Evolutionary conservation across 2,888 invertebrate genomes (phyloP).

Genomic region (Luperina nickerlii): DNA sequence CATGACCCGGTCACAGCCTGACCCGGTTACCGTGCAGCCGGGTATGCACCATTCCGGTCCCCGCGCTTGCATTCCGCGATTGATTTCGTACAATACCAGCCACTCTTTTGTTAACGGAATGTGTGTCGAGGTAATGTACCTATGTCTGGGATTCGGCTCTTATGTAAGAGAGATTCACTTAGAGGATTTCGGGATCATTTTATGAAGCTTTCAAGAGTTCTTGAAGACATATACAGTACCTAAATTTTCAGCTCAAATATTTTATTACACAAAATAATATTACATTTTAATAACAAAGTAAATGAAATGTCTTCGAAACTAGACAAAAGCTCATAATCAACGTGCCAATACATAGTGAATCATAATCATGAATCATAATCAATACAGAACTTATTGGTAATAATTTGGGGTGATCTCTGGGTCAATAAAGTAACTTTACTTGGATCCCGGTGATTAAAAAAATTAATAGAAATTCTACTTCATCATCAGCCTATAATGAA

Average conservation of each 20-base stretch:
- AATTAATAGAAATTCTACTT: neutral
- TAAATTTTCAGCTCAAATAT: neutral
- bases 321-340: neutral
- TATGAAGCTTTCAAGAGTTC: conserved; percentile 19
- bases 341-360: neutral
- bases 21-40: conserved; percentile 78
- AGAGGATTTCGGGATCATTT: conserved; percentile 3
- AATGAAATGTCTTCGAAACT: neutral
- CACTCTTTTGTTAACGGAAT: conserved; percentile 59
- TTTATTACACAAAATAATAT: conserved; percentile 5
- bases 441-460: neutral
- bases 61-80: conserved; percentile 78
- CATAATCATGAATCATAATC: neutral
- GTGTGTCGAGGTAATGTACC: conserved; percentile 53
- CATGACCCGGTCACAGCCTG: conserved; percentile 84
- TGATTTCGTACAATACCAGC: conserved; percentile 75
- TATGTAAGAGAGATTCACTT: conserved; percentile 27
- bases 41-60: conserved; percentile 72
- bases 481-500: neutral
- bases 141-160: conserved; percentile 19
- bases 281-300: conserved; percentile 16
- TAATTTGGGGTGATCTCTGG: conserved; percentile 3
- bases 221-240: neutral
- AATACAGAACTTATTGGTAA: conserved; percentile 2
- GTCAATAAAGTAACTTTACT: neutral